phyloP scores from a whole-genome alignment of 1,140 invertebrate species.

The Sinella curviseta region DNA sequence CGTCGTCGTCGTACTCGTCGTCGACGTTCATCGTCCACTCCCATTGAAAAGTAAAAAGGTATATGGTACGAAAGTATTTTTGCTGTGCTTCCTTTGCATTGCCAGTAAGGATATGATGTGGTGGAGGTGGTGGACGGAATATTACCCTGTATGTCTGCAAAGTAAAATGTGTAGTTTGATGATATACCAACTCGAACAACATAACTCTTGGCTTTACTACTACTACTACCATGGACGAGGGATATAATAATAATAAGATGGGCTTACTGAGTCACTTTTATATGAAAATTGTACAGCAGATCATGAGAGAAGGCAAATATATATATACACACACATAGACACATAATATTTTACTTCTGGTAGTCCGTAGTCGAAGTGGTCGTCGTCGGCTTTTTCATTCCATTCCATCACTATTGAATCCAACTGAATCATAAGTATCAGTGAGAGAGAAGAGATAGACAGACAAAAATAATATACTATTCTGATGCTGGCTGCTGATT shows the following conservation, averaged over 20 bases:
- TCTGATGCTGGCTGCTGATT: not conserved
- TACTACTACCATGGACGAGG: too few relatives aligned
- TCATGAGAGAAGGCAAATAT: not conserved
- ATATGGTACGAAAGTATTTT: not conserved
- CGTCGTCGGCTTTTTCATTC: slow-evolving; percentile 12
- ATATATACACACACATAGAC: not conserved
- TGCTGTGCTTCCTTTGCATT: not conserved
- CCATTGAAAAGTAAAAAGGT: not conserved
- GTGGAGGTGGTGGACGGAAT: not conserved
- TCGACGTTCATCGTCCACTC: slow-evolving; percentile 18
- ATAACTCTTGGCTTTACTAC: not conserved
- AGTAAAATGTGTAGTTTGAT: too few relatives aligned
- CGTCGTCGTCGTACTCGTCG: slow-evolving; percentile 17
- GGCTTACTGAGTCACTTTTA: too few relatives aligned
- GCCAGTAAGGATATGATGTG: not conserved
- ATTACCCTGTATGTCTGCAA: too few relatives aligned
- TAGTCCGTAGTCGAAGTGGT: not conserved
- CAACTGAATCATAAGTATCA: not conserved
- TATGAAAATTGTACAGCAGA: too few relatives aligned
- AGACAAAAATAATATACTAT: not conserved
- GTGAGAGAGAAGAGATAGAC: slow-evolving; percentile 5
- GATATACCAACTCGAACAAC: not conserved
- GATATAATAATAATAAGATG: too few relatives aligned
- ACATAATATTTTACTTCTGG: not conserved
- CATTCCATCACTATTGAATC: slow-evolving; percentile 1